A percentile compares a stretch with the other conserved stretches of the same genome.
These are phyloP conservation scores for Suncus etruscus DNA, from an alignment of 2,113 vertebrate genomes.

Conservation along the genomic window DNA sequence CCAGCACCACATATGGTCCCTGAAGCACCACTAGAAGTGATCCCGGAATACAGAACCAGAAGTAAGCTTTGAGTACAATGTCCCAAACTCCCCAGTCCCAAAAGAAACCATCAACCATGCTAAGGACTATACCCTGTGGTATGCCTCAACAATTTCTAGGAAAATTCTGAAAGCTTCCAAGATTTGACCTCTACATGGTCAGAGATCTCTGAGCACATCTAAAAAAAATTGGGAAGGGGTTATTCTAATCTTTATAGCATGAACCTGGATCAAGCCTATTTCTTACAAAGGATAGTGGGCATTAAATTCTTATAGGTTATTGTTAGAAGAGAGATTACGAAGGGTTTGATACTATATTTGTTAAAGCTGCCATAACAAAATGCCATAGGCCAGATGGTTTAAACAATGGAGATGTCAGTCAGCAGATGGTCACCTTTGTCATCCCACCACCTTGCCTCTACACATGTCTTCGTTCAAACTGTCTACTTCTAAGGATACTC, in stretches of 20 bases:
- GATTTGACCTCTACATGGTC: neutral
- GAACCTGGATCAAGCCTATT: neutral
- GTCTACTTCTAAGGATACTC: no score
- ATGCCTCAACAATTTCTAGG: neutral
- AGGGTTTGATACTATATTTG: neutral
- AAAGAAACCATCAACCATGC: neutral
- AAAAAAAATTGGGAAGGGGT: neutral
- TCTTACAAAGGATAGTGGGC: neutral
- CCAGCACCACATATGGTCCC: no score
- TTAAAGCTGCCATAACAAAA: conserved; percentile 2
- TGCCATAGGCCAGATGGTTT: neutral
- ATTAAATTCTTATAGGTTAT: no score
- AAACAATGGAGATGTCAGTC: neutral
- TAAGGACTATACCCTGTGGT: neutral
- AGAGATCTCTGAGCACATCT: neutral
- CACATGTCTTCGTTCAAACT: no score
- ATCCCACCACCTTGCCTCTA: no score
- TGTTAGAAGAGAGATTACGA: neutral
- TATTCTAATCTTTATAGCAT: neutral
- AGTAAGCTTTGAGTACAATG: no score
- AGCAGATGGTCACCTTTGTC: no score
- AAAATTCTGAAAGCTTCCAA: neutral
- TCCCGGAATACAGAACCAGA: no score
- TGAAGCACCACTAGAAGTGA: no score
- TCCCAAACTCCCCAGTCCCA: no score